Percentiles rank a stretch among this genome's conserved stretches.
Evolutionary conservation across 1,140 invertebrate species (phyloP).

Genomic region (Heliconius congener): DNA sequence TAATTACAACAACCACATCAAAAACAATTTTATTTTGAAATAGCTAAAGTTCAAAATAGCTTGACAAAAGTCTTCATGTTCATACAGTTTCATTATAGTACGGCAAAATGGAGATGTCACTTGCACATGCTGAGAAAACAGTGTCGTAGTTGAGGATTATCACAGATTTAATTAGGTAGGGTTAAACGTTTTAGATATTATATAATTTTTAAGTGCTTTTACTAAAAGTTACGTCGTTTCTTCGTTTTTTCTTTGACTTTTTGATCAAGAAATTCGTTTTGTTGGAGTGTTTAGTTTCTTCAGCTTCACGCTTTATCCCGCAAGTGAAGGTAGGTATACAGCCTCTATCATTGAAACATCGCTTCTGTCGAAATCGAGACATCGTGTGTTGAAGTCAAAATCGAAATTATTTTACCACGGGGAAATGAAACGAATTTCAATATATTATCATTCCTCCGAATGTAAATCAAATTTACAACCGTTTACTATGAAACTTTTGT

Average conservation of each 20-base stretch:
- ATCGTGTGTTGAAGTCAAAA: no score
- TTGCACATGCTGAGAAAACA: constrained; percentile 7
- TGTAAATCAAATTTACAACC: no score
- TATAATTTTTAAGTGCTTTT: not conserved
- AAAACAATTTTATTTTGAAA: not conserved
- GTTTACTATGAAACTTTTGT: no score
- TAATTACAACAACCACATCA: not conserved
- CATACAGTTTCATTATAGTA: constrained; percentile 7
- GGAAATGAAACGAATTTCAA: no score
- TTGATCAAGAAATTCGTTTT: not conserved
- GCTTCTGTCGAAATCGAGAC: no score
- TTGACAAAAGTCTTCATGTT: not conserved
- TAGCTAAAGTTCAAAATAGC: not conserved
- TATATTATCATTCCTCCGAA: no score
- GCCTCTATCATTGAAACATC: no score
- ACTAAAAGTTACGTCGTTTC: not conserved
- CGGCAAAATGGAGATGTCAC: constrained; percentile 24
- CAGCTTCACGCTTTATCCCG: no score
- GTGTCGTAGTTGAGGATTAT: constrained; percentile 11
- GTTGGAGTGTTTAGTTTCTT: not conserved
- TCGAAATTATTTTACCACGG: no score
- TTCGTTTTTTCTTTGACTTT: not conserved
- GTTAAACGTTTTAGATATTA: not conserved
- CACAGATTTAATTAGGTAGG: constrained; percentile 22
- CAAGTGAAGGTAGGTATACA: no score